Conservation (phyloP, 2,797 vertebrate species). For the Limnodromus scolopaceus region DNA sequence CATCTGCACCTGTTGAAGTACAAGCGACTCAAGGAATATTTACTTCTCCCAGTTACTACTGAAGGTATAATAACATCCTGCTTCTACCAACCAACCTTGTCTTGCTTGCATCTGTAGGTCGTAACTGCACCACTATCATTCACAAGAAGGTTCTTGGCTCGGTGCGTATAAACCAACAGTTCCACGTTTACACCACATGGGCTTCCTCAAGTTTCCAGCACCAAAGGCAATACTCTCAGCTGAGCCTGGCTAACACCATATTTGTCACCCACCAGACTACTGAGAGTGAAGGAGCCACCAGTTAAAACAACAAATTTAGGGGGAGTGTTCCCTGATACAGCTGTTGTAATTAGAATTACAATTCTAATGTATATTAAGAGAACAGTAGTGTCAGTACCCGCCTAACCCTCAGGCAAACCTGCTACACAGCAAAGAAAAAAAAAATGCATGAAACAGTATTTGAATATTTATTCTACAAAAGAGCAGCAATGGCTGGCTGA, state of each 20-base stretch:
- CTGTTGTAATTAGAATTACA: too few species aligned
- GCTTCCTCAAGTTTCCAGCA: not conserved
- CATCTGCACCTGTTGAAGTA: not conserved
- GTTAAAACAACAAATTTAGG: not conserved
- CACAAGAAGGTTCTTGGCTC: accelerated
- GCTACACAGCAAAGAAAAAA: not conserved
- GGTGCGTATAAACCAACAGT: not conserved
- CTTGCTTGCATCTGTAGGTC: not conserved
- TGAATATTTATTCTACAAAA: not conserved
- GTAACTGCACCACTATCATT: not conserved
- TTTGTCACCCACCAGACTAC: not conserved
- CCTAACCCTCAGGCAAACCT: not conserved
- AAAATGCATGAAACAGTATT: not conserved
- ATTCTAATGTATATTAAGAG: not conserved
- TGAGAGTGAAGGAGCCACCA: not conserved
- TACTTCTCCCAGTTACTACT: not conserved
- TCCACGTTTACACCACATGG: accelerated
- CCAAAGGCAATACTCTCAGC: not conserved
- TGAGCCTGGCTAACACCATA: not conserved
- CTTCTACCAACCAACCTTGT: not conserved
- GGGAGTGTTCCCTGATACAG: not conserved
- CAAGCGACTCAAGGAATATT: not conserved
- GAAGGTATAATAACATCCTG: not conserved
- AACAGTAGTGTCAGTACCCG: not conserved
- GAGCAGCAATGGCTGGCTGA: not conserved